A percentile compares a stretch with the other conserved stretches of the same genome.
Evolutionary conservation across 2,797 vertebrate species (phyloP).

Genomic region (Coendou prehensilis): DNA sequence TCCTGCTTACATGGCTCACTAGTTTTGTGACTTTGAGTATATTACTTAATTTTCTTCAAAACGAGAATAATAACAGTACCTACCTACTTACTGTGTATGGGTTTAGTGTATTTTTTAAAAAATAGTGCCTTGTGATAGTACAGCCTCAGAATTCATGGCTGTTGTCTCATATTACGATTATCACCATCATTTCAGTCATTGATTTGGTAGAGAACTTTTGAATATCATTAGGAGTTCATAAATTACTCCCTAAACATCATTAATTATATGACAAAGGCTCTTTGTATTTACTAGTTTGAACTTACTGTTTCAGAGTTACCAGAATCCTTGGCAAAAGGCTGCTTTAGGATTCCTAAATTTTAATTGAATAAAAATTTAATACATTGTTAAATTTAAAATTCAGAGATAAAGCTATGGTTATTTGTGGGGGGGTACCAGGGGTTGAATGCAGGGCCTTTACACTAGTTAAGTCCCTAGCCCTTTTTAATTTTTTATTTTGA

Average conservation of each 20-base stretch:
- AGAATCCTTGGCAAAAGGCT: slow-evolving; percentile 39
- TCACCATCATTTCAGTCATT: background rate
- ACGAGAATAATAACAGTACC: background rate
- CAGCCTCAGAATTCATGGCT: background rate
- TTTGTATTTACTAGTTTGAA: slow-evolving; percentile 31
- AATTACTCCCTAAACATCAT: slow-evolving; percentile 9
- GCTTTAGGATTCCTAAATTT: slow-evolving; percentile 32
- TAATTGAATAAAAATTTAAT: background rate
- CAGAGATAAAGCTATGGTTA: background rate
- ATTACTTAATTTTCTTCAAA: background rate
- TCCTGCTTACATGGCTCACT: background rate
- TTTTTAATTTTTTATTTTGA: background rate
- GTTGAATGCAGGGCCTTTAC: background rate
- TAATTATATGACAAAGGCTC: background rate
- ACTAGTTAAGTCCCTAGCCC: background rate
- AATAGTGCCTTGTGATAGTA: background rate
- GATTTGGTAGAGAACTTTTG: slow-evolving; percentile 30
- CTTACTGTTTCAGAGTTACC: background rate
- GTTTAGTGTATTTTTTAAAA: background rate
- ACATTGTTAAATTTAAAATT: slow-evolving; percentile 31
- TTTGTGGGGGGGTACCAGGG: background rate
- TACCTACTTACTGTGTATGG: background rate
- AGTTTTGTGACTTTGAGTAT: background rate
- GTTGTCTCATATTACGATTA: background rate
- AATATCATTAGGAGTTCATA: slow-evolving; percentile 44